These are phyloP conservation scores for Passer montanus DNA, from an alignment of 2,113 vertebrate genomes.

Conservation along the genomic window DNA sequence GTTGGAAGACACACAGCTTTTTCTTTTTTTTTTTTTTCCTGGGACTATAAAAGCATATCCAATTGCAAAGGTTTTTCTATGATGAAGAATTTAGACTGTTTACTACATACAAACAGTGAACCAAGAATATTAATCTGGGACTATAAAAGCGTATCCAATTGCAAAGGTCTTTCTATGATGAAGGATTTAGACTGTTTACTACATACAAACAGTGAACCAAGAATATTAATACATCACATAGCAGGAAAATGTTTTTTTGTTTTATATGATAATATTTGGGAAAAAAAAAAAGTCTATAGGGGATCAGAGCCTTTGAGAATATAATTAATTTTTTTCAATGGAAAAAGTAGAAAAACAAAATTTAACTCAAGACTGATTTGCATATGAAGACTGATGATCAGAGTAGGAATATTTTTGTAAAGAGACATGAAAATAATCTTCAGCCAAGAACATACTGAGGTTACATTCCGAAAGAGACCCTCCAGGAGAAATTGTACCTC, in stretches of 20 bases:
- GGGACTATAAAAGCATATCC: neutral
- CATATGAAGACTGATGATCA: neutral
- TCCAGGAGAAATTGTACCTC: neutral
- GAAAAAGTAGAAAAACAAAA: neutral
- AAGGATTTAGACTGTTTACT: neutral
- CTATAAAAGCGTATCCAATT: neutral
- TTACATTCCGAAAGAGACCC: neutral
- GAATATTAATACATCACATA: neutral
- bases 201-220: neutral
- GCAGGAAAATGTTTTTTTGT: neutral
- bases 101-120: neutral
- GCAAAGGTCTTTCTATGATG: neutral
- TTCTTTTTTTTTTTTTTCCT: neutral
- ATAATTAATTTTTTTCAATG: neutral
- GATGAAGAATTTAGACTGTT: neutral
- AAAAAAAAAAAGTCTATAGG: neutral
- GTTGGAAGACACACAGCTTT: neutral
- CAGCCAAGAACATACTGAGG: neutral
- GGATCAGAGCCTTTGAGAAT: neutral
- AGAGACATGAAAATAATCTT: neutral
- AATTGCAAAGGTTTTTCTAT: neutral
- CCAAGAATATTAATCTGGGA: neutral
- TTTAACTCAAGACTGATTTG: neutral
- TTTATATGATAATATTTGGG: neutral
- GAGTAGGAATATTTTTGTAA: neutral